These are phyloP conservation scores for Falco berigora DNA, from an alignment of 2,797 vertebrate genomes.

Conservation along the genomic window DNA sequence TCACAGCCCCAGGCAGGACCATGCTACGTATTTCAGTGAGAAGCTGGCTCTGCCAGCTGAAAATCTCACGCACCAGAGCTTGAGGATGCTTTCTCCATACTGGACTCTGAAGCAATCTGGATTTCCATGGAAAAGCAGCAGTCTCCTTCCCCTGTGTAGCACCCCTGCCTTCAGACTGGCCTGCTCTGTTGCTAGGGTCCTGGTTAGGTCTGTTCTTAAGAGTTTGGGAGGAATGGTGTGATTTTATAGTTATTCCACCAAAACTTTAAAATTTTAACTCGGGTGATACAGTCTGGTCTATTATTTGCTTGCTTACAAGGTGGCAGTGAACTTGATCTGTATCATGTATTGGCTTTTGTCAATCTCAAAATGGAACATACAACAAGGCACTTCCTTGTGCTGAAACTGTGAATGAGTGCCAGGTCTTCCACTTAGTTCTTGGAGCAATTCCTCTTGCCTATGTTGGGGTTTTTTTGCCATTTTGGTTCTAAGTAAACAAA, in stretches of 20 bases:
- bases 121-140: neutral
- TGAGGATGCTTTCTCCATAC: neutral
- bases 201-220: neutral
- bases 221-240: neutral
- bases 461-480: neutral
- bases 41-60: neutral
- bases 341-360: neutral
- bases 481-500: neutral
- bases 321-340: neutral
- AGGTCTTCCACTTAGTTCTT: neutral
- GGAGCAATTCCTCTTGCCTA: neutral
- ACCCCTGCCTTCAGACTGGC: neutral
- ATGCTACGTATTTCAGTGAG: neutral
- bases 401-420: neutral
- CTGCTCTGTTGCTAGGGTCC: neutral
- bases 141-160: neutral
- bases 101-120: neutral
- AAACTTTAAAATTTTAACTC: neutral
- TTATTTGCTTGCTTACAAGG: neutral
- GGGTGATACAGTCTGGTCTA: neutral
- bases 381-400: neutral
- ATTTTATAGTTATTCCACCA: neutral
- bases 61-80: fast-evolving
- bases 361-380: neutral
- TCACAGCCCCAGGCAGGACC: neutral